A percentile compares a stretch with the other conserved stretches of the same genome.
phyloP scores from a whole-genome alignment of 2,797 vertebrate genomes.

The Pipistrellus pygmaeus region DNA sequence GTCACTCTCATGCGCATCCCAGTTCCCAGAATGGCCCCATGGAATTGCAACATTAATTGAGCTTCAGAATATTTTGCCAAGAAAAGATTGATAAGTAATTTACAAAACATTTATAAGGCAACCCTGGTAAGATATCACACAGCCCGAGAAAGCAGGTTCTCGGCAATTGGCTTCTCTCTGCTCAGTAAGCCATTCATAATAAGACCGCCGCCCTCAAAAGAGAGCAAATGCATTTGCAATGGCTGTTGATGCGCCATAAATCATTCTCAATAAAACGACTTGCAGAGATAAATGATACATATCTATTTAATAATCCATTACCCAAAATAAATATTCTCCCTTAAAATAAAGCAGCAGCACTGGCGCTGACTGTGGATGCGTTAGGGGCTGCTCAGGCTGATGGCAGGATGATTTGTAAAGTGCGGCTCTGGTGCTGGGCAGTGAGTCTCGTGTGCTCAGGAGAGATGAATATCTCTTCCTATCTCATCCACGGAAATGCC shows the following conservation, averaged over 20 bases:
- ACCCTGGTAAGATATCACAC: slow-evolving; percentile 42
- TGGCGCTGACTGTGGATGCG: slow-evolving; percentile 57
- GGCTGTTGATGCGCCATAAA: slow-evolving; percentile 76
- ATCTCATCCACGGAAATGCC: slow-evolving; percentile 59
- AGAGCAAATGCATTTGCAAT: slow-evolving; percentile 77
- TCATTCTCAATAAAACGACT: slow-evolving; percentile 79
- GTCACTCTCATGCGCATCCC: background rate
- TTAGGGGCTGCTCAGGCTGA: slow-evolving; percentile 50
- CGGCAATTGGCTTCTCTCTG: slow-evolving; percentile 37
- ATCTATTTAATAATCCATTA: slow-evolving; percentile 84
- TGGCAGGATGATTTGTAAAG: slow-evolving; percentile 72
- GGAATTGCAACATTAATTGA: slow-evolving; percentile 42
- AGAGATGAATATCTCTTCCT: slow-evolving; percentile 61
- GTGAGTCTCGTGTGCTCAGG: background rate
- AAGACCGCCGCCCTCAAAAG: slow-evolving; percentile 70
- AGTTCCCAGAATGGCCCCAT: background rate
- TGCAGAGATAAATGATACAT: slow-evolving; percentile 82
- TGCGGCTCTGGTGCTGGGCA: background rate
- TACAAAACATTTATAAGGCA: slow-evolving; percentile 73
- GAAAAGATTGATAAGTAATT: slow-evolving; percentile 65
- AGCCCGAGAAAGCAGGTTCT: slow-evolving; percentile 14
- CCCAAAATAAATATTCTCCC: slow-evolving; percentile 82
- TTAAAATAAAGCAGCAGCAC: slow-evolving; percentile 80
- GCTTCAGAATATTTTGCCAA: slow-evolving; percentile 50
- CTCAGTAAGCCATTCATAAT: slow-evolving; percentile 79